Percentiles rank a stretch among this genome's conserved stretches.
phyloP scores from a whole-genome alignment of 53 echinoderm and acorn worm species.

The Astropecten irregularis region DNA sequence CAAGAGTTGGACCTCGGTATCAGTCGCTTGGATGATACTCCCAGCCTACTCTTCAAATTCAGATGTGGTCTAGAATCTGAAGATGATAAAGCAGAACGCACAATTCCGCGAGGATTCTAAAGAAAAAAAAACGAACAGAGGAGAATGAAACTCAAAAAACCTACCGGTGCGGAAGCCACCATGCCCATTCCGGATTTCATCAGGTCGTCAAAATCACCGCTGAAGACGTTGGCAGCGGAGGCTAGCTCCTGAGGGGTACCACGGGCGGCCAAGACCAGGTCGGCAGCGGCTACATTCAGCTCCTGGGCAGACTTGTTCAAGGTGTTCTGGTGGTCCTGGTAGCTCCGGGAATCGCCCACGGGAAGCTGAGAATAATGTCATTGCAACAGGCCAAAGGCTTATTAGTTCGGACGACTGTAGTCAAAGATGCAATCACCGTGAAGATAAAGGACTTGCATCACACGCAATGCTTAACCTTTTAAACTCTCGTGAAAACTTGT shows the following conservation, averaged over 20 bases:
- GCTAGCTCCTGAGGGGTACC: constrained; percentile 87
- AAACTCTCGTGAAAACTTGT: too few relatives aligned
- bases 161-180: constrained; percentile 91
- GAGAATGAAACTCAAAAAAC: too few relatives aligned
- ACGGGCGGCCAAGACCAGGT: constrained; percentile 81
- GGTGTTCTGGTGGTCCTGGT: constrained; percentile 90
- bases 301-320: constrained; percentile 88
- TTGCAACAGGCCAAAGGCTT: too few relatives aligned
- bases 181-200: constrained; percentile 95
- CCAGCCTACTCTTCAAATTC: too few relatives aligned
- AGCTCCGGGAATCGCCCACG: constrained; percentile 57
- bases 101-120: too few relatives aligned
- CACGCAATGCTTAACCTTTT: too few relatives aligned
- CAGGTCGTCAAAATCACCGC: constrained; percentile 82
- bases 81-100: too few relatives aligned
- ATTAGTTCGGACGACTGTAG: background rate
- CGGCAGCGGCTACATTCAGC: constrained; percentile 78
- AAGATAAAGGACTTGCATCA: too few relatives aligned
- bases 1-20: too few relatives aligned
- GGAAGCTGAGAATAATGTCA: constrained; percentile 69
- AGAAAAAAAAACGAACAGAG: too few relatives aligned
- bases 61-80: too few relatives aligned
- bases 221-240: constrained; percentile 80
- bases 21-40: too few relatives aligned
- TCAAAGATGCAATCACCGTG: background rate